phyloP scores from a whole-genome alignment of 2,797 vertebrate species.

The Hyperoplus lanceolatus region DNA sequence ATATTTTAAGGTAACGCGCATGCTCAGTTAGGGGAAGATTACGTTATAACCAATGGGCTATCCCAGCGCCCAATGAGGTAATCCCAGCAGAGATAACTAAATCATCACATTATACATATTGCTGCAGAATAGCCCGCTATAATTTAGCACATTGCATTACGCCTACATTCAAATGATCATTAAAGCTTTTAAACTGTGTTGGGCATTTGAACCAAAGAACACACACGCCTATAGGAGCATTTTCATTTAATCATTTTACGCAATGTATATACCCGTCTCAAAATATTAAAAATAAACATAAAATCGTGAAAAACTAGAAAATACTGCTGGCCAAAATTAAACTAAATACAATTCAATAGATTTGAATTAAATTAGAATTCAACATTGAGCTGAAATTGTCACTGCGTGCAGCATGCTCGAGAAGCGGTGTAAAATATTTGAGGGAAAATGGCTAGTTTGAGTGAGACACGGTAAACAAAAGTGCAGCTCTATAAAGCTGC shows the following conservation, averaged over 20 bases:
- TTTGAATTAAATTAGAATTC: background rate
- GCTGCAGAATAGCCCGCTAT: constrained; percentile 41
- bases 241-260: background rate
- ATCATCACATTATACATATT: constrained; percentile 68
- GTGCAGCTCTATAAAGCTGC: constrained; percentile 28
- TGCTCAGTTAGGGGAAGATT: constrained; percentile 76
- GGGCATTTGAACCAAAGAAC: background rate
- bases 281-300: background rate
- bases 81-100: constrained; percentile 73
- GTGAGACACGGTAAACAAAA: constrained; percentile 41
- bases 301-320: background rate
- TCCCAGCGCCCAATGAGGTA: constrained; percentile 77
- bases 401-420: constrained; percentile 12
- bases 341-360: too few species aligned
- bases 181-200: constrained; percentile 6
- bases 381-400: constrained; percentile 8
- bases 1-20: constrained; percentile 79
- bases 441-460: constrained; percentile 20
- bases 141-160: constrained; percentile 34
- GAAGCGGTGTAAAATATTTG: constrained; percentile 17
- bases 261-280: background rate
- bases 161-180: constrained; percentile 2
- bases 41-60: constrained; percentile 79
- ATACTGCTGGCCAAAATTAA: background rate
- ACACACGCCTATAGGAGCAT: background rate